Evolutionary conservation across 2,888 invertebrate genomes (phyloP), one percentile per base, ranked within the genome.

Genomic region (Leucozona laternaria): DNA sequence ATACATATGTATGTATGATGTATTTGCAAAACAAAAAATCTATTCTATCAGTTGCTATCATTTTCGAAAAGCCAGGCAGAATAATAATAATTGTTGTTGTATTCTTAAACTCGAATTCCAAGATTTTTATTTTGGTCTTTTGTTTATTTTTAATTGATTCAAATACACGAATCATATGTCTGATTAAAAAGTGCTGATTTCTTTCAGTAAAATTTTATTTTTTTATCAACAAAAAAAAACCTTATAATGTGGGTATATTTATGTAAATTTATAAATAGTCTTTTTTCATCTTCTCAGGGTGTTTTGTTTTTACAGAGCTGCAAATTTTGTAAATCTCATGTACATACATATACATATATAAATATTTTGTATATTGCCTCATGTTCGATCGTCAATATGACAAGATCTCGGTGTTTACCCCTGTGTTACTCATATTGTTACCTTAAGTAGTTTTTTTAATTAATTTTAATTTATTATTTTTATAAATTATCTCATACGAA

Each of bases 381-480:
- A 45, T 45, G 20, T 45, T 45, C 45, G 10, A 45, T 45, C 45
- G 20, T 45, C 48, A 45, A 17, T 17, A 45, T 45, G 48, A 20
- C 45, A 25, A 53, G 25, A n/a, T 53, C 7, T 53, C n/a, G n/a
- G n/a, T 53, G 25, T 53, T 48, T 48, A 48, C 45, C 2, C 8
- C 17, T 43, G 37, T 15, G 17, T 50, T 25, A 50, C 15, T 53
- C 53, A 53, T 48, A n/a, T 50, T 43, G 50, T 50, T 50, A 50
- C 17, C 45, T 45, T 50, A 53, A 53, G 25, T 25, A 53, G 25
- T 34, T 57, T 57, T 57, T 57, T 55, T 55, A 53, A 53, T 53
- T 53, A 31, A 31, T 57, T 31, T 34, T 57, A 57, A 57, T 31
- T 34, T 31, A 31, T 57, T 45, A 45, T 45, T 45, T 31, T 31